phyloP scores from a whole-genome alignment of 2,888 invertebrate genomes.

The Tryphoninae sp. region DNA sequence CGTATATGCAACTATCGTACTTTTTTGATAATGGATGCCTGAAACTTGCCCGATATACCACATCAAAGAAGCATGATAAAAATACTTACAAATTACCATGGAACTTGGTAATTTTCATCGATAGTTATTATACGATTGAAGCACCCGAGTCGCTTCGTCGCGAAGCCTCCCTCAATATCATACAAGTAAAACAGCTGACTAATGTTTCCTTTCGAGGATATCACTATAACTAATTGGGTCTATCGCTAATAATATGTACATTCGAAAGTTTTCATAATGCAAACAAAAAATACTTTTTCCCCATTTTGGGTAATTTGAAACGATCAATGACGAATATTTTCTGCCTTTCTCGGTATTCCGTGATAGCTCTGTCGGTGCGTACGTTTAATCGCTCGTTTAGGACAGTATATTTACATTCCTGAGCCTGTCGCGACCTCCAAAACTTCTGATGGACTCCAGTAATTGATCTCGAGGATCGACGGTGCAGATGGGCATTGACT shows the following conservation, averaged over 20 bases:
- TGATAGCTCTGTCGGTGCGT: not conserved
- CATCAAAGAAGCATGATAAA: slow-evolving; percentile 57
- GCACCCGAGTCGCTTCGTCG: slow-evolving; percentile 54
- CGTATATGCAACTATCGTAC: slow-evolving; percentile 34
- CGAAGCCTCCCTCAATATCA: slow-evolving; percentile 46
- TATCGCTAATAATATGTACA: slow-evolving; percentile 57
- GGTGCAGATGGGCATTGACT: slow-evolving; percentile 69
- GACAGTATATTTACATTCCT: slow-evolving; percentile 73
- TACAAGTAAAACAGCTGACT: slow-evolving; percentile 61
- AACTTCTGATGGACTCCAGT: slow-evolving; percentile 87
- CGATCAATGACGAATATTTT: slow-evolving; percentile 39
- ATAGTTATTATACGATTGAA: slow-evolving; percentile 53
- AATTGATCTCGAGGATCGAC: slow-evolving; percentile 86
- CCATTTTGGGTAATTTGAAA: slow-evolving; percentile 7
- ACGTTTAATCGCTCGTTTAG: slow-evolving; percentile 30
- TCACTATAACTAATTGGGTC: slow-evolving; percentile 37
- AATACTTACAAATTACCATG: slow-evolving; percentile 45
- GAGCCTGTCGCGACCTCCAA: slow-evolving; percentile 82
- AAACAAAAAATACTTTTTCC: slow-evolving; percentile 22
- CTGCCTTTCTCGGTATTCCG: not conserved
- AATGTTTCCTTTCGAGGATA: slow-evolving; percentile 54
- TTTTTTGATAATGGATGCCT: slow-evolving; percentile 38
- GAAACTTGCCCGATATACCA: slow-evolving; percentile 34
- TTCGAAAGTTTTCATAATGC: slow-evolving; percentile 26
- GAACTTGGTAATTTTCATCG: slow-evolving; percentile 51